Evolutionary conservation across 2,797 vertebrate genomes (phyloP).

Genomic region (Epinephelus coioides): DNA sequence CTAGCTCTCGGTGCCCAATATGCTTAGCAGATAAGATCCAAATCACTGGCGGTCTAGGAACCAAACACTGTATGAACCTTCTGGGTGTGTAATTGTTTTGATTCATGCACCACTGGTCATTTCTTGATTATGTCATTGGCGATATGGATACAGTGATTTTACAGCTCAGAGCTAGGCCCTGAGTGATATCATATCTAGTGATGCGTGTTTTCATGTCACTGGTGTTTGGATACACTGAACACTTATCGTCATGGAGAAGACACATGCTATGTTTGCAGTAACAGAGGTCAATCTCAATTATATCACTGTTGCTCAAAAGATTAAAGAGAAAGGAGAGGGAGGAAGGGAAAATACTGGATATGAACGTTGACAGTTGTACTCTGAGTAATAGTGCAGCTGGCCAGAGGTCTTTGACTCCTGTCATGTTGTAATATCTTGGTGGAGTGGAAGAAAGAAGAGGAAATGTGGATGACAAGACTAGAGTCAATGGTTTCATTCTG

Average conservation of each 20-base stretch:
- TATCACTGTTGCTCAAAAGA: slow-evolving; percentile 25
- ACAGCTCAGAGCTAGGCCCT: slow-evolving; percentile 26
- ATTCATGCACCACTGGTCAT: slow-evolving; percentile 47
- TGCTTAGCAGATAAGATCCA: slow-evolving; percentile 31
- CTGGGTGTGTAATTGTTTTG: slow-evolving; percentile 49
- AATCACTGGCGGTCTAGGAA: slow-evolving; percentile 14
- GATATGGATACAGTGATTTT: slow-evolving; percentile 32
- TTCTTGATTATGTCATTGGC: slow-evolving; percentile 39
- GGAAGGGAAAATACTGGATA: slow-evolving; percentile 38
- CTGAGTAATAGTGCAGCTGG: slow-evolving; percentile 44
- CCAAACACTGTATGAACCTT: slow-evolving; percentile 21
- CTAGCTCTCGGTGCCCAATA: slow-evolving; percentile 11
- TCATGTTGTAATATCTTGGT: slow-evolving; percentile 49
- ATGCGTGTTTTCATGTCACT: slow-evolving; percentile 33
- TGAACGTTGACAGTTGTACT: slow-evolving; percentile 49
- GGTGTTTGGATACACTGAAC: slow-evolving; percentile 37
- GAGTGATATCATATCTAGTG: slow-evolving; percentile 36
- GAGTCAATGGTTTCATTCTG: slow-evolving; percentile 53
- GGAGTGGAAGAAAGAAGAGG: slow-evolving; percentile 30
- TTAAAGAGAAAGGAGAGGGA: slow-evolving; percentile 35
- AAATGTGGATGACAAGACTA: slow-evolving; percentile 47
- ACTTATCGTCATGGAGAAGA: slow-evolving; percentile 36
- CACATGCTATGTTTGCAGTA: slow-evolving; percentile 28
- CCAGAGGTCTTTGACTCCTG: slow-evolving; percentile 47
- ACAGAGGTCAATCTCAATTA: slow-evolving; percentile 48